A percentile compares a stretch with the other conserved stretches of the same genome.
Conservation (phyloP, 2,888 invertebrate species). For the Caenorhabditis uteleia region DNA sequence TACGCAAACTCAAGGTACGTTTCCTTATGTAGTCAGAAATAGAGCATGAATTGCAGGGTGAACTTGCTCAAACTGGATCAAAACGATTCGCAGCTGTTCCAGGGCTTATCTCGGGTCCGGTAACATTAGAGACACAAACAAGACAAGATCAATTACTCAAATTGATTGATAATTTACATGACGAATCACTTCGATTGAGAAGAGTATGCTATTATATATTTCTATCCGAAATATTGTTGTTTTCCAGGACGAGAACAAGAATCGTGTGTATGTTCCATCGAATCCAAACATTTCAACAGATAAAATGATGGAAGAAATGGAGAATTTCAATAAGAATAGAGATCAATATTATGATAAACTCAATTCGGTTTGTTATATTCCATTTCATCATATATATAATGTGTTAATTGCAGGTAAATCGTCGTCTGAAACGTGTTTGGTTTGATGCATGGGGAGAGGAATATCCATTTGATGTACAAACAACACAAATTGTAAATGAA, state of each 20-base stretch:
- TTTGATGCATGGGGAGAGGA: slow-evolving; percentile 34
- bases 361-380: slow-evolving; percentile 14
- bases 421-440: slow-evolving; percentile 55
- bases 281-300: slow-evolving; percentile 19
- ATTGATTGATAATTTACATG: slow-evolving; percentile 29
- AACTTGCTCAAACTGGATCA: slow-evolving; percentile 36
- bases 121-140: slow-evolving; percentile 23
- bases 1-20: slow-evolving; percentile 16
- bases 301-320: slow-evolving; percentile 26
- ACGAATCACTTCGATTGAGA: slow-evolving; percentile 25
- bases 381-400: not conserved
- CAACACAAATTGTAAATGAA: no score
- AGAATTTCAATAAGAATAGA: slow-evolving; percentile 21
- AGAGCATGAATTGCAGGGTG: slow-evolving; percentile 1
- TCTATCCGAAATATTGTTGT: not conserved
- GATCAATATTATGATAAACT: slow-evolving; percentile 28
- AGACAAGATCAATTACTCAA: slow-evolving; percentile 26
- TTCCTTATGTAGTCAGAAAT: not conserved
- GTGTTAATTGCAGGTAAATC: slow-evolving; percentile 46
- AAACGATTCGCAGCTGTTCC: slow-evolving; percentile 24
- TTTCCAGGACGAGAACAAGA: slow-evolving; percentile 19
- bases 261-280: slow-evolving; percentile 28
- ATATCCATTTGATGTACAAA: slow-evolving; percentile 21
- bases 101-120: slow-evolving; percentile 34
- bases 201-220: not conserved